phyloP scores from a whole-genome alignment of 2,113 vertebrate species.

The Uria lomvia region DNA sequence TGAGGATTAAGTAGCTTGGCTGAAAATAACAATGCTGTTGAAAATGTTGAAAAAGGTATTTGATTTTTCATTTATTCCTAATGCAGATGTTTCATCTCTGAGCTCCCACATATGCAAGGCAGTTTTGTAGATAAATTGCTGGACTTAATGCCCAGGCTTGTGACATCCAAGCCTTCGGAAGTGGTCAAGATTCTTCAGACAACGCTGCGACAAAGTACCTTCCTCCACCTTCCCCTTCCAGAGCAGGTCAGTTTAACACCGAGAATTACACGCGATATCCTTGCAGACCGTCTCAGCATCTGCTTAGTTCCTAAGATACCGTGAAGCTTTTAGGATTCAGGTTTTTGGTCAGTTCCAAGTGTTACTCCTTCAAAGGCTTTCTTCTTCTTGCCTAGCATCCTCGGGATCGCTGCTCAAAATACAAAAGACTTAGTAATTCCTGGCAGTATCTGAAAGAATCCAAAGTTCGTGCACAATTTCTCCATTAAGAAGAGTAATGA shows the following conservation, averaged over 20 bases:
- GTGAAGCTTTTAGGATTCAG: not conserved
- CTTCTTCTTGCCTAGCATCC: not conserved
- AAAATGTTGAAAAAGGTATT: not conserved
- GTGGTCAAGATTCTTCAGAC: constrained; percentile 93
- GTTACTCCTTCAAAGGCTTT: not conserved
- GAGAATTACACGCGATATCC: not conserved
- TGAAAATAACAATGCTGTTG: not conserved
- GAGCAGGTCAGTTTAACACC: constrained; percentile 77
- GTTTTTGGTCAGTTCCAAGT: not conserved
- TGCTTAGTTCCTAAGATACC: not conserved
- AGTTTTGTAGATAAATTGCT: constrained; percentile 93
- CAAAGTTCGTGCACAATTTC: not conserved
- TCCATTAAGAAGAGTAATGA: not conserved
- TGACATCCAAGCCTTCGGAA: constrained; percentile 87
- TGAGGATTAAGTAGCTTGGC: not conserved
- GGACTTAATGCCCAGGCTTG: constrained; percentile 91
- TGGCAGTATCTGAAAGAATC: not conserved
- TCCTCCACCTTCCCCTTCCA: constrained; percentile 87
- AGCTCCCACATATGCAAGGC: constrained; percentile 91
- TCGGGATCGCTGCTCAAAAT: not conserved
- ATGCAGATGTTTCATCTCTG: constrained; percentile 84
- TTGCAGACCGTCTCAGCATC: not conserved
- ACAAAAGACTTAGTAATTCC: not conserved
- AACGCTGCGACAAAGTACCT: constrained; percentile 86
- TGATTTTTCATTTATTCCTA: not conserved